Conservation (phyloP, 2,113 vertebrate genomes). For the Nannospalax galili region DNA sequence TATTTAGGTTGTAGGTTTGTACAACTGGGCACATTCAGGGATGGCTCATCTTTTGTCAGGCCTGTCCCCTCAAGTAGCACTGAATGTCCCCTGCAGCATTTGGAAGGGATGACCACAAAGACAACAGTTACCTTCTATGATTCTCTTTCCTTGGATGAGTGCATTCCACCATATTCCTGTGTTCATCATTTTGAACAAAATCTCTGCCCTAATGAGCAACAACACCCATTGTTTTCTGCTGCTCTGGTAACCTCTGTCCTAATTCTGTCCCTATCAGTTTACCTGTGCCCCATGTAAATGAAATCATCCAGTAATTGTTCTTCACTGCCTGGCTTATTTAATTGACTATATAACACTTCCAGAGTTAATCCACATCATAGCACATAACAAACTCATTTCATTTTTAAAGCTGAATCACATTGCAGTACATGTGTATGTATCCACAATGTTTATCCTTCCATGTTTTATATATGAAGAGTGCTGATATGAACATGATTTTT, state of each 20-base stretch:
- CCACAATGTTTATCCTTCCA: background rate
- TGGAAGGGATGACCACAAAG: background rate
- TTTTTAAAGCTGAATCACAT: background rate
- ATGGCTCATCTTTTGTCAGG: background rate
- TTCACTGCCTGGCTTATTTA: background rate
- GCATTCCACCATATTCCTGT: background rate
- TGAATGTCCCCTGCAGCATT: background rate
- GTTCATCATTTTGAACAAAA: background rate
- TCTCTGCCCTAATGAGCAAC: background rate
- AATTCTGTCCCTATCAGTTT: background rate
- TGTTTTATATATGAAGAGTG: background rate
- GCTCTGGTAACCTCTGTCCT: background rate
- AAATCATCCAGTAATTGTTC: background rate
- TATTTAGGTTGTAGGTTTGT: background rate
- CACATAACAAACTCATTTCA: background rate
- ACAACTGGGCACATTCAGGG: background rate
- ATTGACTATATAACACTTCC: background rate
- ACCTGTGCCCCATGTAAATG: background rate
- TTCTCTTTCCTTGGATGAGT: background rate
- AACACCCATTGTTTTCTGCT: background rate
- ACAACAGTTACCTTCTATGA: background rate
- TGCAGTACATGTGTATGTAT: background rate
- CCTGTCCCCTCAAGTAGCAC: background rate
- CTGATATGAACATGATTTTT: background rate
- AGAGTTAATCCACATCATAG: background rate